Base-by-base conservation (phyloP, 2,888 invertebrate species). In the Parelbella ahira region DNA sequence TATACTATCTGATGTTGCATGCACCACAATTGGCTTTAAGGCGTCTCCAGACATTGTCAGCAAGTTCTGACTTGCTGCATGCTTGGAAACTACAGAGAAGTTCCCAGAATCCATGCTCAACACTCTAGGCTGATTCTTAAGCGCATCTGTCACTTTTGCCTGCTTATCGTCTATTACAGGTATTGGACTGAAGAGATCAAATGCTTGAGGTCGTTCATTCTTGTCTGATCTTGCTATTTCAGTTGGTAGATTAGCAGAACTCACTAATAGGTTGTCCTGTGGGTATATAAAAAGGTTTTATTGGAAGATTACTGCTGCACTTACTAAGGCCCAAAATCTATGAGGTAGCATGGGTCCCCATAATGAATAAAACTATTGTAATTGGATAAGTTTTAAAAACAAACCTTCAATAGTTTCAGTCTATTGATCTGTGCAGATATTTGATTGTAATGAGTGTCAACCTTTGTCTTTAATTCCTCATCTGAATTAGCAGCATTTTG, bases 341-440 rank as follows among this genome's bases (percentile, higher is more conserved):
- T n/a, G n/a, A n/a, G n/a, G n/a, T n/a, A n/a, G n/a, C n/a, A n/a
- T n/a, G n/a, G n/a, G n/a, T n/a, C n/a, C n/a, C n/a, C n/a, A n/a
- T n/a, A 15, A 15, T 15, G 4, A 15, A 4, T 15, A 15, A 15
- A 4, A 15, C 4, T 15, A 15, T 15, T 15, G 15, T 3, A 3
- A 5, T 3, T 6, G 4, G 3, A 20, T 5, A 20, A 20, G 6
- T 7, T 4, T 4, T n/a, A 12, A 8, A 38, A 23, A 25, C 12
- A 43, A 42, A 92, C 93, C 86, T 92, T 91, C 25, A 93, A 79
- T 50, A 89, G 74, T 66, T 92, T 93, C 4, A 93, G 77, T 48
- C 92, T 88, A 42, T 89, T 89, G 41, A 93, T 90, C 66, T 93
- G 93, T 3, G 89, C 87, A 5, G 91, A 90, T 47, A 93, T 89